A percentile compares a stretch with the other conserved stretches of the same genome.
Evolutionary conservation across 64 coral and sea anemone genomes (phyloP).

Genomic region (Cladopsammia gracilis): DNA sequence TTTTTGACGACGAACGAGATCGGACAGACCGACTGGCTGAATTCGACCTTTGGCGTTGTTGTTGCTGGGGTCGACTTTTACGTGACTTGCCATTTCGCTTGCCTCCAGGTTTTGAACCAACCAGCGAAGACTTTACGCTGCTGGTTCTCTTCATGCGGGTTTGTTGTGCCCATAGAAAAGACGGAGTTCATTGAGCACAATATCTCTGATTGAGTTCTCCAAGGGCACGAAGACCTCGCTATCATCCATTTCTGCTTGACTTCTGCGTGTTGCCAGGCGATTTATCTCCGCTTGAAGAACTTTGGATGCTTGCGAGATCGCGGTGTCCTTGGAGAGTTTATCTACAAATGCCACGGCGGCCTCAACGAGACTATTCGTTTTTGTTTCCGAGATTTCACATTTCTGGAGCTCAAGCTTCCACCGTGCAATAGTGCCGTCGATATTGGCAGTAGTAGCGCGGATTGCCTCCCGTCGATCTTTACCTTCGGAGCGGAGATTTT

Average conservation of each 20-base stretch:
- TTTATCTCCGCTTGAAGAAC: neutral
- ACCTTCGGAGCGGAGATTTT: slow-evolving; percentile 6
- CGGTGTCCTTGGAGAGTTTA: neutral
- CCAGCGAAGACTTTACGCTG: neutral
- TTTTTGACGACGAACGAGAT: slow-evolving; percentile 28
- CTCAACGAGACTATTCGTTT: slow-evolving; percentile 18
- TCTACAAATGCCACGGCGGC: slow-evolving; percentile 16
- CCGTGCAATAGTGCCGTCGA: slow-evolving; percentile 5
- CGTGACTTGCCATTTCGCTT: too few species aligned
- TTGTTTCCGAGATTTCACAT: neutral
- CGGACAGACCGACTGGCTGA: neutral
- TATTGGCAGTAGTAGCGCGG: neutral
- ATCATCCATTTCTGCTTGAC: neutral
- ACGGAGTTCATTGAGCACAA: slow-evolving; percentile 18
- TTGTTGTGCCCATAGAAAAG: neutral
- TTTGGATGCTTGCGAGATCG: slow-evolving; percentile 1
- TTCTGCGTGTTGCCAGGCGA: neutral
- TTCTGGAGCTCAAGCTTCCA: slow-evolving; percentile 34
- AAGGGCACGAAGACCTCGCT: neutral
- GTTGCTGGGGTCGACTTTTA: neutral
- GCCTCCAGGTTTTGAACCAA: too few species aligned
- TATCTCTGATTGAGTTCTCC: slow-evolving; percentile 19
- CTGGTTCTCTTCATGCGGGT: neutral
- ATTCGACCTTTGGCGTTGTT: neutral
- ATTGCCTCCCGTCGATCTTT: neutral